Conservation (phyloP, 1,140 invertebrate species). For the Megathymus violae region DNA sequence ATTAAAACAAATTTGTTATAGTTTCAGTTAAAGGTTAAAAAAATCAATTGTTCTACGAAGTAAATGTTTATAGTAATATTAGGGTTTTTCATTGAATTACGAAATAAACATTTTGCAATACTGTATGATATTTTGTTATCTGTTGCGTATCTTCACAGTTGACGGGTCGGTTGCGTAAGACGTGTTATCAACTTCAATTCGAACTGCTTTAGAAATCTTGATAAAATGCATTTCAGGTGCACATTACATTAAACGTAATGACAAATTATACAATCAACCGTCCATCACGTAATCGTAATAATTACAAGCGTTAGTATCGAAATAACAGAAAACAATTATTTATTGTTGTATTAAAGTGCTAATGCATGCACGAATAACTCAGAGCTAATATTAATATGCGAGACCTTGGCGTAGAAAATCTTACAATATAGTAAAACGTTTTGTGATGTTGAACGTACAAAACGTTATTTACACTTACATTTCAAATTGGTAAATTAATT, state of each 20-base stretch:
- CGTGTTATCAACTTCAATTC: constrained; percentile 16
- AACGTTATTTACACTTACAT: too few relatives aligned
- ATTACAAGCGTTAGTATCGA: constrained; percentile 7
- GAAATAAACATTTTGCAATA: constrained; percentile 45
- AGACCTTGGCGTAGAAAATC: constrained; percentile 22
- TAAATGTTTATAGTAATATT: constrained; percentile 13
- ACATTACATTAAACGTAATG: constrained; percentile 14
- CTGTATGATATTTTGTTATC: constrained; percentile 43
- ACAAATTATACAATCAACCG: constrained; percentile 9
- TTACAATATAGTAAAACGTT: neutral
- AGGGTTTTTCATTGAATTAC: constrained; percentile 32
- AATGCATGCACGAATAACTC: constrained; percentile 16
- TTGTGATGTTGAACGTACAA: too few relatives aligned
- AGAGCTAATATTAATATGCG: constrained; percentile 18
- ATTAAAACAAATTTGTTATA: too few relatives aligned
- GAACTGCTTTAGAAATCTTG: constrained; percentile 27
- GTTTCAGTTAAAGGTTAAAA: too few relatives aligned
- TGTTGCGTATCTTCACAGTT: constrained; percentile 41
- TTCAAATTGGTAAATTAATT: too few relatives aligned
- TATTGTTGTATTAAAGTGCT: constrained; percentile 12
- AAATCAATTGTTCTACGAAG: constrained; percentile 4
- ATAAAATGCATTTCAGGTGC: constrained; percentile 27
- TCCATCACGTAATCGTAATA: constrained; percentile 15
- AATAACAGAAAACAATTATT: constrained; percentile 11
- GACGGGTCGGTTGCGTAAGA: constrained; percentile 38